Evolutionary conservation across 2,113 vertebrate species (phyloP), one percentile per base, ranked within the genome.

Genomic region (Lates calcarifer): DNA sequence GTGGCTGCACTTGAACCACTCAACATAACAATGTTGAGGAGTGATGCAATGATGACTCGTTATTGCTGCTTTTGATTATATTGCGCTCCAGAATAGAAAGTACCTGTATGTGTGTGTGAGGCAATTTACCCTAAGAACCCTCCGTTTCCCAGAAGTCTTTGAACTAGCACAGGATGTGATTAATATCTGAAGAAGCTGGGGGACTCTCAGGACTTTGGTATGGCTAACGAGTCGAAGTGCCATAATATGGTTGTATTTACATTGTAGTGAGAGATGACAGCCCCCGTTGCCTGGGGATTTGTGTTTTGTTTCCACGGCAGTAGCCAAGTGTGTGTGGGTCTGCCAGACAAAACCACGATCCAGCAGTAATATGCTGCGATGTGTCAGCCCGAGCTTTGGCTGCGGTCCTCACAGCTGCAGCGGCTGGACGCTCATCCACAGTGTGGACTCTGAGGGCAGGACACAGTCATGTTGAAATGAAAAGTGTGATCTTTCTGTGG

Each of bases 241-340:
- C 92, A 86, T 90, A 92, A 89, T 93, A 85, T 82, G 90, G 84
- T 88, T 29, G 66, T 93, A 90, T 94, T 93, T 93, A 94, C 85
- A 90, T 89, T 89, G 74, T 85, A 58, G 81, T 67, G 80, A 88
- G 75, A 83, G 87, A 90, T 91, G 92, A 90, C 90, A 72, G 82
- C 35, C 65, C 35, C 65, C 6, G 79, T 88, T 91, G 87, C 87
- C 57, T 71, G 82, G 90, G 82, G 77, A 91, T 86, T 90, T 84
- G 83, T 88, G 86, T 90, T 91, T 86, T 84, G 87, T 92, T 92
- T 93, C 89, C 90, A 86, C 72, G 51, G 67, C 78, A 43, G 67
- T 77, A 83, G 90, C 89, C 81, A 85, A 91, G 62, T 72, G 83
- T 87, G 85, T 83, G 88, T 85, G 86, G 79, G 76, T 79, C 81